Conservation (phyloP, 2,888 invertebrate species). For the Anthoptus insignis region DNA sequence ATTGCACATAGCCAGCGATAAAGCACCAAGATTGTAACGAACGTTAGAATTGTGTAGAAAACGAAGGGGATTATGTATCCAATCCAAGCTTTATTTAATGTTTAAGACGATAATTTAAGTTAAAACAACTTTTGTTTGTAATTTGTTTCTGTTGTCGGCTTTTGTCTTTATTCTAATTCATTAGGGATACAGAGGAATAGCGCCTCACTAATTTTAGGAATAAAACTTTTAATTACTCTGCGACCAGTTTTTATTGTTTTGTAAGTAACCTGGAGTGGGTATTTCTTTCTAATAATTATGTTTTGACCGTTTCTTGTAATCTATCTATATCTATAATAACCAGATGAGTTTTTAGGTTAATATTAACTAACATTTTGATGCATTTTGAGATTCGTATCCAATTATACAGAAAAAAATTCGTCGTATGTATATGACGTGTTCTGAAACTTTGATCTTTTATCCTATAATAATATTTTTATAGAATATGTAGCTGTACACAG, state of each 20-base stretch:
- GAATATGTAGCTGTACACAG: too few species aligned
- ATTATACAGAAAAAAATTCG: too few species aligned
- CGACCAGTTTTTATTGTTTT: neutral
- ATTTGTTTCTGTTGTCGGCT: constrained; percentile 21
- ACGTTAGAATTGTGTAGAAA: constrained; percentile 23
- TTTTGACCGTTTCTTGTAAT: too few species aligned
- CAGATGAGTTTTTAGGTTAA: too few species aligned
- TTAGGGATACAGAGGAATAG: neutral
- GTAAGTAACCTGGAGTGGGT: neutral
- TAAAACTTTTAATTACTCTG: constrained; percentile 1
- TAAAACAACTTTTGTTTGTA: constrained; percentile 23
- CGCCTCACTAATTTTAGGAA: neutral
- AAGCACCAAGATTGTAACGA: neutral
- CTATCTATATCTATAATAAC: too few species aligned
- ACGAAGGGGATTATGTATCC: constrained; percentile 19
- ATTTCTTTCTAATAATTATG: neutral
- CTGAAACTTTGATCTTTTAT: too few species aligned
- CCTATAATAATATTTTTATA: too few species aligned
- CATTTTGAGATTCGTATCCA: too few species aligned
- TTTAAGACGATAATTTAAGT: constrained; percentile 27
- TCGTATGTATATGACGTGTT: too few species aligned
- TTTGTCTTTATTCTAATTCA: constrained; percentile 6
- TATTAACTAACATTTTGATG: too few species aligned
- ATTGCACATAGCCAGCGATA: neutral
- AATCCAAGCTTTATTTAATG: constrained; percentile 28